phyloP scores from a whole-genome alignment of 2,888 invertebrate species.

The Lepas anatifera region DNA sequence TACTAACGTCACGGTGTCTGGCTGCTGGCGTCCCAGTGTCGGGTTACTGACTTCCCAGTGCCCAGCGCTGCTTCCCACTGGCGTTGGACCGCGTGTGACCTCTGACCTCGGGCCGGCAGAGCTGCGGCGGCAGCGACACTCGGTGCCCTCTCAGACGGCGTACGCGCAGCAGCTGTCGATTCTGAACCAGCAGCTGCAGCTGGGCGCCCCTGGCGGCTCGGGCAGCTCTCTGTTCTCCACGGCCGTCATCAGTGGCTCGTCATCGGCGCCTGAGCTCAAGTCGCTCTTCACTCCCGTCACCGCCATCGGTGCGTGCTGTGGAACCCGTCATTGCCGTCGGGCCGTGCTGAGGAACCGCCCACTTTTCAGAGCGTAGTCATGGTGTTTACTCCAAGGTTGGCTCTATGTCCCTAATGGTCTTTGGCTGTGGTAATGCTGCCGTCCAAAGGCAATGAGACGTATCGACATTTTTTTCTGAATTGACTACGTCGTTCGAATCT shows the following conservation, averaged over 20 bases:
- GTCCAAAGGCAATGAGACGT: too few species aligned
- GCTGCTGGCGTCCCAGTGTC: too few species aligned
- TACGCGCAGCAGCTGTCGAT: conserved; percentile 37
- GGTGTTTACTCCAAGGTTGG: too few species aligned
- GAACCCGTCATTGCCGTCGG: too few species aligned
- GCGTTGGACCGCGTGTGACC: neutral
- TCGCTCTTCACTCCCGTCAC: conserved; percentile 26
- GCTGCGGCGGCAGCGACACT: conserved; percentile 79
- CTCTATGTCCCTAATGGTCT: too few species aligned
- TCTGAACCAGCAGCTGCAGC: conserved; percentile 18
- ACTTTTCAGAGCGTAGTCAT: too few species aligned
- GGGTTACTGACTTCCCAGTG: too few species aligned
- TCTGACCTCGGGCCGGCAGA: conserved; percentile 26
- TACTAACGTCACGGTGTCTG: too few species aligned
- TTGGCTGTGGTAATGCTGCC: too few species aligned
- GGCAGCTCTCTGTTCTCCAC: conserved; percentile 86
- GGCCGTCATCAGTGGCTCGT: conserved; percentile 88
- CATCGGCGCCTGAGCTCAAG: conserved; percentile 72
- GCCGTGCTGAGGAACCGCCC: too few species aligned
- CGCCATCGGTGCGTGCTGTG: neutral
- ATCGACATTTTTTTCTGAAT: too few species aligned
- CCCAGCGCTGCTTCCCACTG: neutral
- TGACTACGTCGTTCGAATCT: too few species aligned
- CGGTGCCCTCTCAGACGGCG: conserved; percentile 90
- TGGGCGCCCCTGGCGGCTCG: conserved; percentile 41